Conservation (phyloP, 2,888 invertebrate genomes). For the Amaurobius ferox region DNA sequence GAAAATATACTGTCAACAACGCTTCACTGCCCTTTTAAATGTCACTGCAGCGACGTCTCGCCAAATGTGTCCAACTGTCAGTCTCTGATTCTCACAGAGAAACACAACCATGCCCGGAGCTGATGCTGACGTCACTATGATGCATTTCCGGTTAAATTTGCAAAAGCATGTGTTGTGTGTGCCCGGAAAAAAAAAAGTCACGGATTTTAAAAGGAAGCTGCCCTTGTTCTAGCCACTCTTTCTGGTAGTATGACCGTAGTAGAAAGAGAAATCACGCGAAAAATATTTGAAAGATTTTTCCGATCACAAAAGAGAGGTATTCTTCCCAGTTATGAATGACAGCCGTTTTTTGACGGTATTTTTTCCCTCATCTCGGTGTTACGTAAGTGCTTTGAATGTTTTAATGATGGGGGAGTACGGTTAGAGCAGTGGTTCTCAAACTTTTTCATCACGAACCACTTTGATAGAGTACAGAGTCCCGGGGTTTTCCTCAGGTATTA, state of each 20-base stretch:
- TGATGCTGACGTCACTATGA: constrained; percentile 65
- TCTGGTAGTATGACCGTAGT: constrained; percentile 4
- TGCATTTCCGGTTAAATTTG: constrained; percentile 66
- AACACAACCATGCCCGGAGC: constrained; percentile 44
- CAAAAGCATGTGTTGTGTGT: constrained; percentile 46
- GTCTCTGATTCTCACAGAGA: constrained; percentile 21
- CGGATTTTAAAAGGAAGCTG: constrained; percentile 21
- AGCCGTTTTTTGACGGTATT: neutral
- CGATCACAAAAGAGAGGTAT: neutral
- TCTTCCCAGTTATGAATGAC: neutral
- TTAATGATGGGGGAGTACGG: no score
- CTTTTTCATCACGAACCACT: no score
- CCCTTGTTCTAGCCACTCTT: constrained; percentile 21
- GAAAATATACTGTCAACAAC: no score
- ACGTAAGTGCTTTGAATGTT: no score
- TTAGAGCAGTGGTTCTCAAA: no score
- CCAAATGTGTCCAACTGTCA: constrained; percentile 23
- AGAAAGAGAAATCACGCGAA: constrained; percentile 28
- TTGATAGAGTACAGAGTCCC: no score
- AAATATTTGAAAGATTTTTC: constrained; percentile 1
- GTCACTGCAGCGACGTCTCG: constrained; percentile 9
- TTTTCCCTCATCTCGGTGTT: no score
- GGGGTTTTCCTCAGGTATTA: no score
- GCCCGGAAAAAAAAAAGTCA: constrained; percentile 30
- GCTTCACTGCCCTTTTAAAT: no score